Conservation (phyloP, 2,113 vertebrate species). For the Microtus ochrogaster region DNA sequence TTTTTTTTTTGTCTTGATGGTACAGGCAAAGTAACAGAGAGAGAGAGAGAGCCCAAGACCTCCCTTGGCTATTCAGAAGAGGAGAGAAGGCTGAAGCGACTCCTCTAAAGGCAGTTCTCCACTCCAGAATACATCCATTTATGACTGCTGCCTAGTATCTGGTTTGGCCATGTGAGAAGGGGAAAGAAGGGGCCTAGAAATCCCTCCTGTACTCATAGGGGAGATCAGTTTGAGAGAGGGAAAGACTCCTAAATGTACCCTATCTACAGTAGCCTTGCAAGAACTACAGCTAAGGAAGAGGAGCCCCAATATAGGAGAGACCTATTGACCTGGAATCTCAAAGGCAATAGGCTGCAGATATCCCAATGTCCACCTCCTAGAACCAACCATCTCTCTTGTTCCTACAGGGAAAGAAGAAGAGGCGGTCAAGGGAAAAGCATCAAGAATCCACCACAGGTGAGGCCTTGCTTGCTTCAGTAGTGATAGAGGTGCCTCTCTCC, state of each 20-base stretch:
- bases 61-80: background rate
- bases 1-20: background rate
- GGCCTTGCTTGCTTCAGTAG: constrained; percentile 24
- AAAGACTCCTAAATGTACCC: background rate
- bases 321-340: background rate
- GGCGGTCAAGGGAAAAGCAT: constrained; percentile 97
- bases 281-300: background rate
- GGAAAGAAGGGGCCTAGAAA: background rate
- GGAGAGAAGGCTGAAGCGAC: background rate
- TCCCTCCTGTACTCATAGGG: background rate
- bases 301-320: background rate
- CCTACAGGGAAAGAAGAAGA: constrained; percentile 97
- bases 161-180: background rate
- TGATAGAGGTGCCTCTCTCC: background rate
- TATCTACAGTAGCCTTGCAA: background rate
- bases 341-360: background rate
- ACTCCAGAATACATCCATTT: background rate
- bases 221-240: background rate
- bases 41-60: background rate
- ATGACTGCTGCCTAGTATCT: background rate
- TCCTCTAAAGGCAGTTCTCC: background rate
- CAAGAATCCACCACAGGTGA: constrained; percentile 97
- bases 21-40: background rate
- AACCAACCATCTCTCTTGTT: constrained; percentile 43
- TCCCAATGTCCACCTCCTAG: background rate